Base-by-base conservation (phyloP, 2,113 vertebrate genomes). In the Opisthocomus hoazin region DNA sequence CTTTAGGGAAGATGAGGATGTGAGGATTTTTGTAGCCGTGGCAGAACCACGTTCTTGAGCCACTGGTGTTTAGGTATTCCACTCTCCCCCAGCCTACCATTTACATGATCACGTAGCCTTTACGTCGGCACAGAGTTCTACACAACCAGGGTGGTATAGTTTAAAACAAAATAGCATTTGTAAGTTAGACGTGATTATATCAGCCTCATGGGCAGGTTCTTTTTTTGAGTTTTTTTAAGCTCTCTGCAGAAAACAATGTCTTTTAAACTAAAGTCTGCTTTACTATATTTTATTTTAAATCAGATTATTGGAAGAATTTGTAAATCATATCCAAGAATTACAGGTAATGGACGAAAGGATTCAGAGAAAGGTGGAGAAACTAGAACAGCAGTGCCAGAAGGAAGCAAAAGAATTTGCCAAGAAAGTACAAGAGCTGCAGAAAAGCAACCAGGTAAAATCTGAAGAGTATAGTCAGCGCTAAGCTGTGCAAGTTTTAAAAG, bases 361-460 rank as follows among this genome's bases (percentile, higher is more conserved):
- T 97, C 99, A 99, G 96, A 98, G 99, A 58, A 98, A 98, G 89
- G 99, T 99, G 87, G 99, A 99, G 97, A 99, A 99, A 97, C 97
- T 99, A 78, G 99, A 99, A 96, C 98, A 99, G 64, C 99, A 99
- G 69, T 99, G 99, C 97, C 99, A 99, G 94, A 99, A 99, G 70
- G 99, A 99, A 98, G 99, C 99, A 41, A 99, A 99, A 96, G 99
- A 99, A 74, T 99, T 99, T 98, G 99, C 99, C 84, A 99, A 98
- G 97, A 99, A 99, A 98, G 99, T 99, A 15, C 99, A 99, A 95
- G 99, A 99, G 91, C 97, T 99, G 64, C 99, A 99, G 94, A 99
- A 99, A 97, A 99, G 99, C 98, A 99, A 99, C 95, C 99, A 99
- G 99, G 99, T 99, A 93, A 96, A 97, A 75, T 77, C 27, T 51